Base-by-base conservation (phyloP, 1,140 invertebrate genomes). In the Pectinophora gossypiella region DNA sequence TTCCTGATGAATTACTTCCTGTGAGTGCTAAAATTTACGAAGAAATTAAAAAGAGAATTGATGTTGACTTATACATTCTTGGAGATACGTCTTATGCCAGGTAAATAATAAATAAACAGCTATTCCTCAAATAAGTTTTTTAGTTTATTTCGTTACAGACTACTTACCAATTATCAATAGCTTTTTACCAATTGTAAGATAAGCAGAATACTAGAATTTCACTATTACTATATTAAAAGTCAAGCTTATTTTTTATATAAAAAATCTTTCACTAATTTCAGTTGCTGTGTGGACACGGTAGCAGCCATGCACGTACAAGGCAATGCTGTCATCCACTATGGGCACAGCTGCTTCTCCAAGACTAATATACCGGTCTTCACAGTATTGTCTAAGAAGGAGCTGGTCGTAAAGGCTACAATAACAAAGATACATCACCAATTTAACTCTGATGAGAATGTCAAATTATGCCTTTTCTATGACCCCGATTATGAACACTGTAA, bases 1-100 rank as follows among this genome's bases (percentile, higher is more conserved):
- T 98, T 85, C 96, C 97, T 9, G 97, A 98, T 87, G 89, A 92
- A 22, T 87, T 96, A 43, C 86, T 98, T 51, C 59, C 75, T 19
- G 90, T 95, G 84, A 92, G 96, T 49, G 89, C 91, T n/a, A 72
- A 89, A 51, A 90, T 98, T 53, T 90, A 90, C 54, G 81, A 91
- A 40, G 84, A 86, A 64, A 84, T 98, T 12, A 91, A 93, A 72
- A 81, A 89, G 42, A 68, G 66, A 54, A 65, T 91, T 35, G 83
- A 88, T 15, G 83, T 84, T 54, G 91, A 93, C 68, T 75, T 97
- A 0, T 98, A 94, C 71, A 94, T 98, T 65, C 85, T 98, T 18
- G 96, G 94, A n/a, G 97, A 99, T 69, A 97, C 96, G 15, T 94
- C 96, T 7, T 98, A 97, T 87, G 96, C 95, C 65, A 98, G 94